Evolutionary conservation across 1,140 invertebrate species (phyloP).

Genomic region (Eurosta solidaginis): DNA sequence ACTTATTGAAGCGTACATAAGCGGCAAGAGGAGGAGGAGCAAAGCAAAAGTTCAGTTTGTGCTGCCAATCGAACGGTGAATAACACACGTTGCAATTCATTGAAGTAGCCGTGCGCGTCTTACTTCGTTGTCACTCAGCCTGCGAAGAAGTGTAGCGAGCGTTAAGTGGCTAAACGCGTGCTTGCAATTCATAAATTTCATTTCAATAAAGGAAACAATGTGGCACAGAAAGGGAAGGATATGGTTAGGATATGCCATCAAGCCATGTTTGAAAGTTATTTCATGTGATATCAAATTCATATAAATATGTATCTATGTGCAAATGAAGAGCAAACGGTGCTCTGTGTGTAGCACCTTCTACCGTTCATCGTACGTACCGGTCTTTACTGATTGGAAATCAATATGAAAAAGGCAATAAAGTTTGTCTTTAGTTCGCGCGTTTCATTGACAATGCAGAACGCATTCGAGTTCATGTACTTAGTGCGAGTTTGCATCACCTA

Average conservation of each 20-base stretch:
- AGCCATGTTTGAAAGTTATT: too few species aligned
- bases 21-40: neutral
- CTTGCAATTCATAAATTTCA: conserved; percentile 30
- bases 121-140: neutral
- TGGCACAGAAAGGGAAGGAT: neutral
- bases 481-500: neutral
- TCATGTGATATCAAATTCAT: conserved; percentile 16
- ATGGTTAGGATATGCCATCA: neutral
- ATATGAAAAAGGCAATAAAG: neutral
- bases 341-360: neutral
- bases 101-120: neutral
- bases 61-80: neutral
- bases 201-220: neutral
- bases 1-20: neutral
- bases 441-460: neutral
- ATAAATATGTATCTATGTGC: neutral
- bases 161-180: conserved; percentile 29
- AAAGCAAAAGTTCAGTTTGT: neutral
- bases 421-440: neutral
- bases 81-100: neutral
- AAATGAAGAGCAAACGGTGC: too few species aligned
- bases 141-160: neutral
- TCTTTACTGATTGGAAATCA: conserved; percentile 31
- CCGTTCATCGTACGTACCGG: neutral
- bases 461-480: neutral